A percentile compares a stretch with the other conserved stretches of the same genome.
Conservation (phyloP, 2,888 invertebrate genomes). For the Zeuzera pyrina region DNA sequence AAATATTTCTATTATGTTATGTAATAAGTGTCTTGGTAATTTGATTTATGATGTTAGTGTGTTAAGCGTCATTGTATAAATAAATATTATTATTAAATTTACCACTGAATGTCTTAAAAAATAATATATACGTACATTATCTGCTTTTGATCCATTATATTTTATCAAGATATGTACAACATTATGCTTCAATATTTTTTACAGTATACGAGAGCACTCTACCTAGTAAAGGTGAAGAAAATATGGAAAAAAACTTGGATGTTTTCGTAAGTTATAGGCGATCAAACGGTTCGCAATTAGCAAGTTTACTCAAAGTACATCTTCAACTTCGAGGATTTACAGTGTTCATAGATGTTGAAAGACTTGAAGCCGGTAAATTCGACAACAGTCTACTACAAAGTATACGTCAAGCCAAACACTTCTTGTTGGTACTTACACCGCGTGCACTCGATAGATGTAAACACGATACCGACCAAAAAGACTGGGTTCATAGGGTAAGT, state of each 20-base stretch:
- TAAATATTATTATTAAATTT: too few species aligned
- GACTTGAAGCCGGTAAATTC: constrained; percentile 98
- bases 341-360: constrained; percentile 98
- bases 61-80: too few species aligned
- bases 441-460: constrained; percentile 95
- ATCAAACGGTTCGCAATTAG: constrained; percentile 97
- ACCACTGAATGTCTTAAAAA: too few species aligned
- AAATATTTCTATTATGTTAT: too few species aligned
- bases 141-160: too few species aligned
- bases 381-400: constrained; percentile 98
- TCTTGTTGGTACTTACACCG: constrained; percentile 95
- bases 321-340: constrained; percentile 95
- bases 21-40: too few species aligned
- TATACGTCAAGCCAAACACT: constrained; percentile 97
- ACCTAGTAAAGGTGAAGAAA: constrained; percentile 80
- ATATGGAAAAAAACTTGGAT: constrained; percentile 91
- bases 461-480: constrained; percentile 93
- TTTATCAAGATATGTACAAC: too few species aligned
- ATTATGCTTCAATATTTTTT: too few species aligned
- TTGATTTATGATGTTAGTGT: too few species aligned
- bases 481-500: constrained; percentile 98
- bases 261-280: constrained; percentile 98
- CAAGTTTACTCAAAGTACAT: constrained; percentile 96
- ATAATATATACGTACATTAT: too few species aligned
- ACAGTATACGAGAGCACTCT: constrained; percentile 77